These are phyloP conservation scores for Heteromormyrus szaboi DNA, from an alignment of 2,797 vertebrate species.

Conservation along the genomic window DNA sequence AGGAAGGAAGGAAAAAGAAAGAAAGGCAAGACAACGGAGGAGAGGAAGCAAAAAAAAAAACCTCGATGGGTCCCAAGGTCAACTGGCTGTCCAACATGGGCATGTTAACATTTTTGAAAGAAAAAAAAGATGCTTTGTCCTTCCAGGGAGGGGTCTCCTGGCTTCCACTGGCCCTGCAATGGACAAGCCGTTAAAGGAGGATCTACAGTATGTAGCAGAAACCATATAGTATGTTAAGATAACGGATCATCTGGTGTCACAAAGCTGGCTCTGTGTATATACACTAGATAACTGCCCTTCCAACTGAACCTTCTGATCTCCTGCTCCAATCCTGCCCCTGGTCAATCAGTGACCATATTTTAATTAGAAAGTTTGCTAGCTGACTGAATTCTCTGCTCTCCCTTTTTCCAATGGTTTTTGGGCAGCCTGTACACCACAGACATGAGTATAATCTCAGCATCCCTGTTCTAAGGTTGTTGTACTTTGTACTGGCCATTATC, in stretches of 20 bases:
- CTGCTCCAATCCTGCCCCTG: neutral
- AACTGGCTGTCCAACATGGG: neutral
- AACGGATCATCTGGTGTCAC: neutral
- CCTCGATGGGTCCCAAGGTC: neutral
- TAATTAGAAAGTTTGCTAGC: neutral
- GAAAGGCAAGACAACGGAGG: neutral
- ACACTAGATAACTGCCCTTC: neutral
- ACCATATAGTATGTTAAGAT: neutral
- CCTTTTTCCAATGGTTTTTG: neutral
- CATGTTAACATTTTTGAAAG: neutral
- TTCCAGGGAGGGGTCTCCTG: neutral
- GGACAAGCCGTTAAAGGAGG: neutral
- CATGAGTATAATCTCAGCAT: neutral
- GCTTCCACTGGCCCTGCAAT: neutral
- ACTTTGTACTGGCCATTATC: neutral
- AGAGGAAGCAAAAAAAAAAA: neutral
- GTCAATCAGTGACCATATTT: neutral
- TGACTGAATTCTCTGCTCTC: neutral
- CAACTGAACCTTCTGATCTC: neutral
- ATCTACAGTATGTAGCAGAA: neutral
- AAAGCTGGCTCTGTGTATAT: neutral
- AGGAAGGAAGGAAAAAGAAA: neutral
- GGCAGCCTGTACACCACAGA: neutral
- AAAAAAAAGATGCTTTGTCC: neutral
- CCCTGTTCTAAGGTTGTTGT: neutral